Base-by-base conservation (phyloP, 2,888 invertebrate species). In the Acrobasis suavella region DNA sequence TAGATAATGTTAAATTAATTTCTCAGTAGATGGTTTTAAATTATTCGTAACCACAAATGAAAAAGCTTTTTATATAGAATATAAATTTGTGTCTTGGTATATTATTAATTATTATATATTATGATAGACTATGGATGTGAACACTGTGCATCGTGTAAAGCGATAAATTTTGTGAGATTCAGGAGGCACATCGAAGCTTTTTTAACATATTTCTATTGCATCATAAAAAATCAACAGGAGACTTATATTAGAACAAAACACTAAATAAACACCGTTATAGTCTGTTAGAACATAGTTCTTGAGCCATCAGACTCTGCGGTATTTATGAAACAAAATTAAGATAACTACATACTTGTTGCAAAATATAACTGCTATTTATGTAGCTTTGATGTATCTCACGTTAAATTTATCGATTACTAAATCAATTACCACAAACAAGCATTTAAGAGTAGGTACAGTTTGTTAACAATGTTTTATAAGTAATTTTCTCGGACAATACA, bases 221-320 rank as follows among this genome's bases (percentile, higher is more conserved):
- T 49, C 54, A 58, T 51, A 52, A 62, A 52, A 58, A 63, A 37
- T 39, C 10, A 71, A 70, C 70, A 72, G 55, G 51, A 61, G 54
- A 14, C 12, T 63, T n/a, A 62, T 46, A 52, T 3, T 46, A 42
- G 64, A 63, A 63, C 8, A 49, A 60, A 66, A 70, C 2, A 74
- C 59, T 66, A 66, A 77, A 80, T 85, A 88, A 89, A 90, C 79
- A 87, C 87, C 83, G 77, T 73, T 74, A 71, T 73, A 77, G 86
- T 85, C 90, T 90, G 90, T 85, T 85, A 86, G 90, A 90, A 89
- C 89, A 60, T 67, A 62, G 90, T 90, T 91, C 91, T 88, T 89
- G 91, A 91, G 91, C 92, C 91, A 86, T 77, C 90, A 89, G 87
- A 86, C 83, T 84, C 78, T 75, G 73, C 76, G 85, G 88, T 86